A percentile compares a stretch with the other conserved stretches of the same genome.
Evolutionary conservation across 2,888 invertebrate species (phyloP).

Genomic region (Netelia virgata): DNA sequence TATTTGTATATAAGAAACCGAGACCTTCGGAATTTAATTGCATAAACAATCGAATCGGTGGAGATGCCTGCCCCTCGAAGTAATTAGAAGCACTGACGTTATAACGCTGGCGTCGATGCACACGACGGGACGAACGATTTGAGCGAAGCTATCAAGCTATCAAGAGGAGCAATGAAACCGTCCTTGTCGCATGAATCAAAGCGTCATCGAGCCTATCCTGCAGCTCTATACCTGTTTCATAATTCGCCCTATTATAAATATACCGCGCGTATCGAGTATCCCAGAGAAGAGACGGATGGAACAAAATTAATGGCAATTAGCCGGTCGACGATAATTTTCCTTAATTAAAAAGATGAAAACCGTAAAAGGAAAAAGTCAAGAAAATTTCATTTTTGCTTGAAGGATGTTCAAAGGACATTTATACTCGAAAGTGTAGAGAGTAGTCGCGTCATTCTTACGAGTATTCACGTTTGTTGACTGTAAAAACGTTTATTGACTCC

Average conservation of each 20-base stretch:
- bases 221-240: conserved; percentile 12
- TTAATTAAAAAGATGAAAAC: not conserved
- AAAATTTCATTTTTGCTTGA: conserved; percentile 56
- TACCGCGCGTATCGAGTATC: conserved; percentile 25
- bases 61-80: conserved; percentile 67
- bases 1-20: not conserved
- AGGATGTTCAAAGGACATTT: conserved; percentile 35
- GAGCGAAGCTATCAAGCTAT: conserved; percentile 71
- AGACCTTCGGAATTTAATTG: conserved; percentile 68
- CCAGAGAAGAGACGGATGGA: not conserved
- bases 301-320: conserved; percentile 1
- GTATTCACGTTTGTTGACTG: conserved; percentile 47
- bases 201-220: conserved; percentile 39
- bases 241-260: conserved; percentile 25
- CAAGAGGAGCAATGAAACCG: conserved; percentile 74
- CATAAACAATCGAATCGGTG: conserved; percentile 75
- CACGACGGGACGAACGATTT: conserved; percentile 55
- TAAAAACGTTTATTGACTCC: conserved; percentile 55
- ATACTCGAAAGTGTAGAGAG: conserved; percentile 52
- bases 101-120: conserved; percentile 36
- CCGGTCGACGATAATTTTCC: not conserved
- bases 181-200: conserved; percentile 73
- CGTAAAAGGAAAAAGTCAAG: not conserved
- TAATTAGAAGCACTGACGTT: conserved; percentile 75
- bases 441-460: conserved; percentile 32